Percentiles rank a stretch among this genome's conserved stretches.
Evolutionary conservation across 2,113 vertebrate species (phyloP).

Genomic region (Thomomys bottae): DNA sequence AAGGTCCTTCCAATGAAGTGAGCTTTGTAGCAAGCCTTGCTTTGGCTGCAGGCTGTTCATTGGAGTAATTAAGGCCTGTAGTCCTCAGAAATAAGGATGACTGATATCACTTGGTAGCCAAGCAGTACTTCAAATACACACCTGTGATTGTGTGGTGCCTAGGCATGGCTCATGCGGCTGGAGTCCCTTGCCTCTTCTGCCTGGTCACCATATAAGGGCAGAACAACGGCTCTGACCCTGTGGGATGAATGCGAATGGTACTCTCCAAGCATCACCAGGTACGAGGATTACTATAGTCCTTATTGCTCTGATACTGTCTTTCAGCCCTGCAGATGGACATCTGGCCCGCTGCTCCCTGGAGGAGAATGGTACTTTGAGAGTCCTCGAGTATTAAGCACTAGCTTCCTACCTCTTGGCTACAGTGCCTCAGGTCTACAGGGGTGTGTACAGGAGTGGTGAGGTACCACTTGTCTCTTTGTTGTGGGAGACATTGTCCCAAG

Average conservation of each 20-base stretch:
- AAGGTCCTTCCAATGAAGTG: conserved; percentile 56
- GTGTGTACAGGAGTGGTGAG: too few species aligned
- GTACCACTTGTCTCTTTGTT: neutral
- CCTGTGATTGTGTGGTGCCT: neutral
- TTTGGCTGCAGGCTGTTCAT: conserved; percentile 42
- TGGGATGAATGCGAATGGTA: neutral
- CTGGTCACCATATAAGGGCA: neutral
- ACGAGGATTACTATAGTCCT: neutral
- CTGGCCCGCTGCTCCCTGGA: neutral
- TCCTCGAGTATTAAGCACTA: neutral
- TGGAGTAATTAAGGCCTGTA: conserved; percentile 49
- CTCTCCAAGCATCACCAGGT: neutral
- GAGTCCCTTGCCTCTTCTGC: neutral
- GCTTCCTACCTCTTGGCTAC: neutral
- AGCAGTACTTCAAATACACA: neutral
- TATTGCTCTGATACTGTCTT: neutral
- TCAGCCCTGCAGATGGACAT: neutral
- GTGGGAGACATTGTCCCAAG: neutral
- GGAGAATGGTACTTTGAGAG: neutral
- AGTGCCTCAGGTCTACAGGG: neutral
- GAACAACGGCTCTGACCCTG: neutral
- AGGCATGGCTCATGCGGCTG: accelerated
- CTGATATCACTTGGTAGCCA: conserved; percentile 3
- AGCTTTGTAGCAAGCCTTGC: conserved; percentile 47
- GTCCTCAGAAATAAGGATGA: conserved; percentile 5